phyloP scores from a whole-genome alignment of 2,797 vertebrate species.

The Typhlichthys subterraneus region DNA sequence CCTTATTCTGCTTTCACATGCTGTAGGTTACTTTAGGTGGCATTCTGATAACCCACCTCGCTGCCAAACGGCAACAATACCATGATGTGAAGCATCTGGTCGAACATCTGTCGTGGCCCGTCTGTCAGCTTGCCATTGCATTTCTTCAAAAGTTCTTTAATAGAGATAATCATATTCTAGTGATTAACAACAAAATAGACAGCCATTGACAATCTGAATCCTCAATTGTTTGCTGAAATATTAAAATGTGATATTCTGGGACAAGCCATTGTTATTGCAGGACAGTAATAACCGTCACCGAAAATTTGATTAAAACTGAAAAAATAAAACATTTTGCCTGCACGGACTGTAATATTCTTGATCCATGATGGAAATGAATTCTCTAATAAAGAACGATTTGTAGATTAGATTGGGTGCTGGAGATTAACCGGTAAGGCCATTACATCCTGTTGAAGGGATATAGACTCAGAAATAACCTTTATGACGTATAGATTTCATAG shows the following conservation, averaged over 20 bases:
- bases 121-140: conserved; percentile 10
- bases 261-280: conserved; percentile 25
- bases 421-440: conserved; percentile 21
- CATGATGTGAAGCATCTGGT: not conserved
- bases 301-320: conserved; percentile 30
- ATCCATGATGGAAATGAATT: not conserved
- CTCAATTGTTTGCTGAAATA: conserved; percentile 44
- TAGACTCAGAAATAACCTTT: conserved; percentile 8
- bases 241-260: conserved; percentile 8
- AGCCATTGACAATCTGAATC: conserved; percentile 36
- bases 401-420: not conserved
- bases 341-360: conserved; percentile 21
- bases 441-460: conserved; percentile 2
- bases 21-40: too few species aligned
- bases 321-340: conserved; percentile 3
- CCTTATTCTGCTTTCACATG: too few species aligned
- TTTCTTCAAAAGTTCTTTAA: conserved; percentile 12
- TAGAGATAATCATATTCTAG: conserved; percentile 2
- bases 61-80: not conserved
- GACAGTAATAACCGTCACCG: conserved; percentile 17
- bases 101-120: not conserved
- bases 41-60: too few species aligned
- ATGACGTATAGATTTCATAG: not conserved
- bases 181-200: not conserved
- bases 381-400: conserved; percentile 4